Percentiles rank a stretch among this genome's conserved stretches.
Conservation (phyloP, 2,113 vertebrate species). For the Heterocephalus glaber region DNA sequence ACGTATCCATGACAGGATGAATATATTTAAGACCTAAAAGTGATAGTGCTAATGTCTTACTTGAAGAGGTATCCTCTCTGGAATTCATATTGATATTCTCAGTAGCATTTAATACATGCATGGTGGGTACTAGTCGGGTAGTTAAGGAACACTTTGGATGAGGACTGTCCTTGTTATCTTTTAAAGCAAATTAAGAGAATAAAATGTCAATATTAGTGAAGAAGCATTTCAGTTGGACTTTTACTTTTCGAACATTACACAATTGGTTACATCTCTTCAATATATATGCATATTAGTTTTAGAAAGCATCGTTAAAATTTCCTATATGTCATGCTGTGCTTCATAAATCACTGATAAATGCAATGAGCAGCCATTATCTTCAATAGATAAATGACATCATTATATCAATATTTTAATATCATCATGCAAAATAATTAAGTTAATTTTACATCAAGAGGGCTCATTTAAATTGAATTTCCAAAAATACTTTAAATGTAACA, state of each 20-base stretch:
- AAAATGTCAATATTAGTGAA: constrained; percentile 51
- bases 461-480: background rate
- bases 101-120: constrained; percentile 77
- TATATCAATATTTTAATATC: background rate
- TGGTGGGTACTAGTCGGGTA: constrained; percentile 57
- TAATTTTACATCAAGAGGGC: background rate
- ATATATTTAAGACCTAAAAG: constrained; percentile 57
- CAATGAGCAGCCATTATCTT: background rate
- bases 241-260: constrained; percentile 54
- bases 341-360: background rate
- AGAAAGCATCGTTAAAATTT: constrained; percentile 37
- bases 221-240: constrained; percentile 54
- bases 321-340: background rate
- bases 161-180: constrained; percentile 71
- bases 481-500: background rate
- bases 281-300: background rate
- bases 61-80: constrained; percentile 74
- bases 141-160: constrained; percentile 71
- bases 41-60: constrained; percentile 64
- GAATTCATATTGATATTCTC: constrained; percentile 74
- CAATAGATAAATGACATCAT: background rate
- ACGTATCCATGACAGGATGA: constrained; percentile 4
- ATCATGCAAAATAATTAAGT: background rate
- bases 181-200: constrained; percentile 72
- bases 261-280: background rate